Percentiles rank a stretch among this genome's conserved stretches.
These are phyloP conservation scores for Saiga tatarica DNA, from an alignment of 2,113 vertebrate genomes.

Conservation along the genomic window DNA sequence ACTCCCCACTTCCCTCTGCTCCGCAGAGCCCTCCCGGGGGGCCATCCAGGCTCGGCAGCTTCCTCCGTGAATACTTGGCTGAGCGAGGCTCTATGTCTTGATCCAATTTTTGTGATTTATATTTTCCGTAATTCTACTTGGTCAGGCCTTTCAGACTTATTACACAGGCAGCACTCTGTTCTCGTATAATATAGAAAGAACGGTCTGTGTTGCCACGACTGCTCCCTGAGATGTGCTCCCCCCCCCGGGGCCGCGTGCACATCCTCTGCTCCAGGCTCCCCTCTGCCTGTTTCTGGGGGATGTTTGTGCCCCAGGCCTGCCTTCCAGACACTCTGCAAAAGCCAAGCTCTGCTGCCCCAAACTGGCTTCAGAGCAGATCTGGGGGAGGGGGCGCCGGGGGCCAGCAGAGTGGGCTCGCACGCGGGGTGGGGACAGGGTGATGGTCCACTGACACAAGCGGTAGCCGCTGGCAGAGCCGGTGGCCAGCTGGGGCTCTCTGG, in stretches of 20 bases:
- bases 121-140: constrained; percentile 59
- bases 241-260: background rate
- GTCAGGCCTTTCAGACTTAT: constrained; percentile 50
- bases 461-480: background rate
- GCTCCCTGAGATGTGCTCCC: background rate
- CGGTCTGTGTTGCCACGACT: background rate
- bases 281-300: background rate
- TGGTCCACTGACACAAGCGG: accelerated
- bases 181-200: background rate
- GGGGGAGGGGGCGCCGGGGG: accelerated
- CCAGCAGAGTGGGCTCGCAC: background rate
- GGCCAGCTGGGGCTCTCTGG: accelerated
- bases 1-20: accelerated
- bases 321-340: background rate
- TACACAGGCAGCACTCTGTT: constrained; percentile 26
- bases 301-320: background rate
- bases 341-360: background rate
- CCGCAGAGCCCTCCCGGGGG: background rate
- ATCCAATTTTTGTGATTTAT: constrained; percentile 66
- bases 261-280: background rate
- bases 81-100: constrained; percentile 8
- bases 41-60: background rate
- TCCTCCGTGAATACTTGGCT: constrained; percentile 19
- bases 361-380: background rate
- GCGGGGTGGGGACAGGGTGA: accelerated